Evolutionary conservation across 2,113 vertebrate genomes (phyloP).

Genomic region (Sapajus apella): DNA sequence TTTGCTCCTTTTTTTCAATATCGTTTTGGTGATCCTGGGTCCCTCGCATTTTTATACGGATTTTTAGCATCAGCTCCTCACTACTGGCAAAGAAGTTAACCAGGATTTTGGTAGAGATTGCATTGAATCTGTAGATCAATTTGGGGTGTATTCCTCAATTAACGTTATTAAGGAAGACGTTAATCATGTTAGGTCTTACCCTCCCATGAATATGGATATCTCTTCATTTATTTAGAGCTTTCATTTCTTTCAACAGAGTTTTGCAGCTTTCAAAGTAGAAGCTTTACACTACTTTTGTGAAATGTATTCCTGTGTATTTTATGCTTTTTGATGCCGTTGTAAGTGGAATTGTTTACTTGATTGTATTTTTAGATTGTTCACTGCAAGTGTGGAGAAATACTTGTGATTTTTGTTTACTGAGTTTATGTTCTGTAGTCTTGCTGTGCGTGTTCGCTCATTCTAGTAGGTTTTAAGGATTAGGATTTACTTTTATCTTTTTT

Average conservation of each 20-base stretch:
- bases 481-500: background rate
- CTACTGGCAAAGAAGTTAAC: background rate
- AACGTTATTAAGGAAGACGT: no score
- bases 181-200: rapidly evolving
- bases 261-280: background rate
- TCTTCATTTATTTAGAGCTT: background rate
- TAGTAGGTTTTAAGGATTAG: background rate
- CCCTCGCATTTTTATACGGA: background rate
- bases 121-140: background rate
- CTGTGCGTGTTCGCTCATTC: background rate
- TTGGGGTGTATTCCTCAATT: background rate
- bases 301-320: background rate
- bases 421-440: background rate
- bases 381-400: rapidly evolving
- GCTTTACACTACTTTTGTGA: background rate
- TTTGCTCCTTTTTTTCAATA: background rate
- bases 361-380: background rate
- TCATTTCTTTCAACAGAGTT: background rate
- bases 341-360: background rate
- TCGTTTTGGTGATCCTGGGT: background rate
- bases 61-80: background rate
- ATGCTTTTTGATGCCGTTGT: background rate
- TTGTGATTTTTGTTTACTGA: background rate
- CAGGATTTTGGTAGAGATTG: no score
- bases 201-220: no score